These are phyloP conservation scores for Colletes gigas DNA, from an alignment of 1,140 invertebrate genomes.

Conservation along the genomic window DNA sequence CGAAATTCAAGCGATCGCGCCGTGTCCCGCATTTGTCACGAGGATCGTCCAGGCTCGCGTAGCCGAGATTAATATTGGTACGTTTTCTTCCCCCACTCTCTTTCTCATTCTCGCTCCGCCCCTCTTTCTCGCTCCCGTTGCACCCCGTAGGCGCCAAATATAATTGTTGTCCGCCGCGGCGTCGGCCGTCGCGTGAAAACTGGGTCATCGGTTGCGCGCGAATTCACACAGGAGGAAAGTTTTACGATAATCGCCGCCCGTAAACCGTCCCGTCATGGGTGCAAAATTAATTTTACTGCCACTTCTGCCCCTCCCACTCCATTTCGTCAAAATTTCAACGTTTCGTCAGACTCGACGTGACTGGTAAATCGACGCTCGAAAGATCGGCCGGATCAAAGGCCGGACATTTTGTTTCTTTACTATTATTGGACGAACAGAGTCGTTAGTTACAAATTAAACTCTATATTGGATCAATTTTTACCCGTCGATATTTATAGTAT, in stretches of 20 bases:
- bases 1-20: constrained; percentile 58
- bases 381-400: no score
- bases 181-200: constrained; percentile 39
- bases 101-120: not conserved
- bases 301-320: constrained; percentile 7
- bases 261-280: constrained; percentile 5
- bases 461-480: no score
- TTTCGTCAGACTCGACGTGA: not conserved
- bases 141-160: constrained; percentile 63
- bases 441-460: no score
- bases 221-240: constrained; percentile 47
- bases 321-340: not conserved
- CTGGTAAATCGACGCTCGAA: no score
- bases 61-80: constrained; percentile 65
- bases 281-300: constrained; percentile 32
- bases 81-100: constrained; percentile 48
- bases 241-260: constrained; percentile 47
- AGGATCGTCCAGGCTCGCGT: constrained; percentile 38
- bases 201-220: constrained; percentile 56
- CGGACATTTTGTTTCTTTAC: no score
- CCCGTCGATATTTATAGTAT: no score
- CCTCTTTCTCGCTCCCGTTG: not conserved
- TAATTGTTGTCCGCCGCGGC: constrained; percentile 61
- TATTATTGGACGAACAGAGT: no score
- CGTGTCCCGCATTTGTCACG: constrained; percentile 68